phyloP scores from a whole-genome alignment of 1,140 invertebrate genomes.

The Eumaeus atala region DNA sequence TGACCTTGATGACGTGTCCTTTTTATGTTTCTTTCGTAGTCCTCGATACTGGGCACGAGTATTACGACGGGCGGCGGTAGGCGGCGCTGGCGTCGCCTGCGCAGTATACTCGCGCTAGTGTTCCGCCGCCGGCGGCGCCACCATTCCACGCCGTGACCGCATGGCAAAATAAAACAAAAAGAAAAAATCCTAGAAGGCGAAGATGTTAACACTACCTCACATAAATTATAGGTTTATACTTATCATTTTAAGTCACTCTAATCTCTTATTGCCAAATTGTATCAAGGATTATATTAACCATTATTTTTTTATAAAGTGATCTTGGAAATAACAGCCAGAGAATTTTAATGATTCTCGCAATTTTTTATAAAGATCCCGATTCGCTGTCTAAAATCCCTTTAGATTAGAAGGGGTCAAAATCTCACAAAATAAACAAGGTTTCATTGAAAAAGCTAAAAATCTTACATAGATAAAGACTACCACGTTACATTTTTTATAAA shows the following conservation, averaged over 20 bases:
- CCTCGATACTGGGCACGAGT: slow-evolving; percentile 52
- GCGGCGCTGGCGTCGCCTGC: slow-evolving; percentile 84
- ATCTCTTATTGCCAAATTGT: slow-evolving; percentile 7
- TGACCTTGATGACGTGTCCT: neutral
- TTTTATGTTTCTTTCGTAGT: slow-evolving; percentile 25
- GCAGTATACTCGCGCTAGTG: slow-evolving; percentile 86
- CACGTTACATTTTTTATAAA: no score
- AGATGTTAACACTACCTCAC: slow-evolving; percentile 1
- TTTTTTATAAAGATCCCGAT: no score
- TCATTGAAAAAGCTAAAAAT: no score
- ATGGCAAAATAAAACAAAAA: neutral
- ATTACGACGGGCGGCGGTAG: slow-evolving; percentile 74
- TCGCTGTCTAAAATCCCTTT: no score
- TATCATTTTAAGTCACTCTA: neutral
- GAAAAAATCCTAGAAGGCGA: neutral
- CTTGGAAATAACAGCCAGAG: no score
- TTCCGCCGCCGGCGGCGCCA: slow-evolving; percentile 76
- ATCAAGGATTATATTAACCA: neutral
- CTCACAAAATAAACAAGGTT: no score
- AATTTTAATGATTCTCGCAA: no score
- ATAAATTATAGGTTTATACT: slow-evolving; percentile 3
- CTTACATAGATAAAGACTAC: no score
- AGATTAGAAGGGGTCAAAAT: no score
- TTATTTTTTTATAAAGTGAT: no score
- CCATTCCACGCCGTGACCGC: slow-evolving; percentile 33